Percentiles rank a stretch among this genome's conserved stretches.
Evolutionary conservation across 2,113 vertebrate genomes (phyloP).

Genomic region (Platichthys flesus): DNA sequence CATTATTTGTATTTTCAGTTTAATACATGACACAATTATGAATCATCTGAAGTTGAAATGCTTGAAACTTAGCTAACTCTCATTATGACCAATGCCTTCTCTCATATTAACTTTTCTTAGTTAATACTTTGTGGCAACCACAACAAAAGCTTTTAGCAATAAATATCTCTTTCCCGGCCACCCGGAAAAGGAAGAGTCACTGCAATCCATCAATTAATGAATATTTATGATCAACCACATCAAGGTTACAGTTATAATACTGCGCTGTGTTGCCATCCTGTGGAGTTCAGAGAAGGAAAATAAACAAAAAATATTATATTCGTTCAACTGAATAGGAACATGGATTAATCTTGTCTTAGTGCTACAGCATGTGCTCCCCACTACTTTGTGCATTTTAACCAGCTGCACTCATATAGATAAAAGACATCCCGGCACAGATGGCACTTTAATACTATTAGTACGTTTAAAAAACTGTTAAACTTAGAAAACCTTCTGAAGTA

Average conservation of each 20-base stretch:
- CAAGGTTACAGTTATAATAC: slow-evolving; percentile 51
- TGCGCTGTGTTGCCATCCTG: slow-evolving; percentile 69
- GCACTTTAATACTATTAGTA: background rate
- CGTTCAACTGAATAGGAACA: background rate
- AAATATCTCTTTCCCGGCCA: slow-evolving; percentile 30
- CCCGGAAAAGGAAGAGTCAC: slow-evolving; percentile 7
- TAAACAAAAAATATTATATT: background rate
- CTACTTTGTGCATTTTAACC: background rate
- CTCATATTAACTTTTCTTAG: slow-evolving; percentile 15
- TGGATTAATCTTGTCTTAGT: background rate
- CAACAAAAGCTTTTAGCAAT: slow-evolving; percentile 18
- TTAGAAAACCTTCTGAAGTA: background rate
- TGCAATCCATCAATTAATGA: slow-evolving; percentile 48
- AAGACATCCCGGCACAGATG: background rate
- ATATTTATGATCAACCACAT: slow-evolving; percentile 29
- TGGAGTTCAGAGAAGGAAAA: slow-evolving; percentile 59
- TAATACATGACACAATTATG: background rate
- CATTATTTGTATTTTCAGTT: no score
- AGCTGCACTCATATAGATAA: background rate
- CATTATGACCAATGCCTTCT: slow-evolving; percentile 10
- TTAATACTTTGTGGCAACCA: slow-evolving; percentile 19
- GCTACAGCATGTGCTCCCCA: background rate
- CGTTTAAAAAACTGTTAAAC: background rate
- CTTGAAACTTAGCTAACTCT: background rate
- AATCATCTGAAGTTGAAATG: slow-evolving; percentile 1